These are phyloP conservation scores for Eupithecia inturbata DNA, from an alignment of 2,888 invertebrate species.

Conservation along the genomic window DNA sequence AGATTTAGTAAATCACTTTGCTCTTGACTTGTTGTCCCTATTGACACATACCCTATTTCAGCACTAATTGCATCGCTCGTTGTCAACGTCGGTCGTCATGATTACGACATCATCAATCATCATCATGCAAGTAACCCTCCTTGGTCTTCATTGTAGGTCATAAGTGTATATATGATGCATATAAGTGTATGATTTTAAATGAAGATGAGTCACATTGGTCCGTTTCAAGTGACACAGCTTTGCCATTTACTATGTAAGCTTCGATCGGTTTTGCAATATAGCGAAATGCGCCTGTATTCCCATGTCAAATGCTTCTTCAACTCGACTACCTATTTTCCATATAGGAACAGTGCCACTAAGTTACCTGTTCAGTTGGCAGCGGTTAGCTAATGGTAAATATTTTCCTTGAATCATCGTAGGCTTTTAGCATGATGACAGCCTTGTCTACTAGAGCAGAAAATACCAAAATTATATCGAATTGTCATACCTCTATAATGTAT, in stretches of 20 bases:
- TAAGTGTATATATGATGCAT: background rate
- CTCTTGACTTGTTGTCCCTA: background rate
- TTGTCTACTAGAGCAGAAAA: too few relatives aligned
- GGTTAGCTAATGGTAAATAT: too few relatives aligned
- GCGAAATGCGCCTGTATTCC: conserved; percentile 51
- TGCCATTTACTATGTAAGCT: conserved; percentile 6
- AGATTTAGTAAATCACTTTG: background rate
- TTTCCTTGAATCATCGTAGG: too few relatives aligned
- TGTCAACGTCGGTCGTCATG: background rate
- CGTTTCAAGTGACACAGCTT: conserved; percentile 14
- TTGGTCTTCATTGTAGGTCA: background rate
- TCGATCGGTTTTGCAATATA: conserved; percentile 38
- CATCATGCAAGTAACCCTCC: background rate
- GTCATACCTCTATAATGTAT: too few relatives aligned
- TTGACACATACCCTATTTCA: background rate
- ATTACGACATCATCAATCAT: background rate
- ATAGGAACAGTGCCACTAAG: conserved; percentile 11
- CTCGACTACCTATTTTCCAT: conserved; percentile 40
- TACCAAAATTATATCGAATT: too few relatives aligned
- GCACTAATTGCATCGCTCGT: background rate
- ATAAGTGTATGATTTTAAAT: background rate
- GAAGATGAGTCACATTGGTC: background rate
- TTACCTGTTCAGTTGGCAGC: background rate
- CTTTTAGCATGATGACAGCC: too few relatives aligned
- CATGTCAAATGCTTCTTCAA: conserved; percentile 54